These are phyloP conservation scores for Laticauda colubrina DNA, from an alignment of 2,113 vertebrate species.

Conservation along the genomic window DNA sequence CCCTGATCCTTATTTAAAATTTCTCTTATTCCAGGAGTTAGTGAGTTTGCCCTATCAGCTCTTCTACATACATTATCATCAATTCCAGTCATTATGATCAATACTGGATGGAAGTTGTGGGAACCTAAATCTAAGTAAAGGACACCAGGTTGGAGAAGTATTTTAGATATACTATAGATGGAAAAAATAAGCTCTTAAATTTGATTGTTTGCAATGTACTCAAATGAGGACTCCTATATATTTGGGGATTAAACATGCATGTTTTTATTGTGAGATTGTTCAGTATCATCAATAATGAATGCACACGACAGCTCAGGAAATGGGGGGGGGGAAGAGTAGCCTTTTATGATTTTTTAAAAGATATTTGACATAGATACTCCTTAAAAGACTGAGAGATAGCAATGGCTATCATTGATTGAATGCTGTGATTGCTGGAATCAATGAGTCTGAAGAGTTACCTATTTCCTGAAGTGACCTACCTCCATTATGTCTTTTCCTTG, in stretches of 20 bases:
- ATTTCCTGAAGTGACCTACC: background rate
- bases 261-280: background rate
- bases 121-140: background rate
- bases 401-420: background rate
- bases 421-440: background rate
- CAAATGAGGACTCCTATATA: background rate
- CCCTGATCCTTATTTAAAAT: background rate
- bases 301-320: background rate
- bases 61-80: background rate
- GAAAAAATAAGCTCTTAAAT: background rate
- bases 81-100: background rate
- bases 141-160: background rate
- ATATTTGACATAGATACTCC: background rate
- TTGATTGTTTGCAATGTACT: background rate
- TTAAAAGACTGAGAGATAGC: background rate
- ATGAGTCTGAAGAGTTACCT: background rate
- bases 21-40: background rate
- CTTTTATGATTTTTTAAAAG: background rate
- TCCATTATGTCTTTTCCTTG: background rate
- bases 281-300: background rate
- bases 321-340: background rate
- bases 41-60: background rate
- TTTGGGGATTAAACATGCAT: background rate
- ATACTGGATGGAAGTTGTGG: background rate
- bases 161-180: background rate